A percentile compares a stretch with the other conserved stretches of the same genome.
phyloP scores from a whole-genome alignment of 2,113 vertebrate species.

The Litocranius walleri region DNA sequence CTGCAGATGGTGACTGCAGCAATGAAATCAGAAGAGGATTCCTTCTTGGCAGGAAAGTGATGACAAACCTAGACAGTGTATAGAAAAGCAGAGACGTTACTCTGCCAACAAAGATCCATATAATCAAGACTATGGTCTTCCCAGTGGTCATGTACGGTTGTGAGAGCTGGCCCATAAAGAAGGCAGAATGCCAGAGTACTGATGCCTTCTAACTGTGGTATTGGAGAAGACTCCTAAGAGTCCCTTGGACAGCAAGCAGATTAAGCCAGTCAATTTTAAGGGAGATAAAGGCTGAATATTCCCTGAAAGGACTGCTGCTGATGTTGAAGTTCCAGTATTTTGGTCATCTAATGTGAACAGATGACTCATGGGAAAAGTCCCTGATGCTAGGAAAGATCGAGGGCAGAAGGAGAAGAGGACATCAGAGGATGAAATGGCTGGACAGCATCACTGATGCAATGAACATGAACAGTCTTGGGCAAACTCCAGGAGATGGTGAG shows the following conservation, averaged over 20 bases:
- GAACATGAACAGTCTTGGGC: neutral
- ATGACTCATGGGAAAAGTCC: neutral
- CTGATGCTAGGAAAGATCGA: neutral
- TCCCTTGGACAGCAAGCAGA: neutral
- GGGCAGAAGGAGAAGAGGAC: neutral
- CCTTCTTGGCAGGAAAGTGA: neutral
- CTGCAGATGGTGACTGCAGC: neutral
- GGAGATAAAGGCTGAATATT: neutral
- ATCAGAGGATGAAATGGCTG: neutral
- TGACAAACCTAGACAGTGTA: neutral
- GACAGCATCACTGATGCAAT: neutral
- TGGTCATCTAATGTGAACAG: neutral
- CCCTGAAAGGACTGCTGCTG: neutral
- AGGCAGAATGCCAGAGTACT: neutral
- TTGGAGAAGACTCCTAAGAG: neutral
- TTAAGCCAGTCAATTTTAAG: neutral
- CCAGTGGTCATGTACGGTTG: neutral
- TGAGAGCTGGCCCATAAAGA: rapidly evolving
- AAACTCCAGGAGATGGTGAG: neutral
- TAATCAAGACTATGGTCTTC: neutral
- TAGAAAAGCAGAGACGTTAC: neutral
- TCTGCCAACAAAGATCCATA: neutral
- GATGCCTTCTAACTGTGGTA: neutral
- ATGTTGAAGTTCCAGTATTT: neutral
- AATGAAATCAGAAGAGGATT: neutral